Base-by-base conservation (phyloP, 1,140 invertebrate genomes). In the Zaprionus ghesquierei region DNA sequence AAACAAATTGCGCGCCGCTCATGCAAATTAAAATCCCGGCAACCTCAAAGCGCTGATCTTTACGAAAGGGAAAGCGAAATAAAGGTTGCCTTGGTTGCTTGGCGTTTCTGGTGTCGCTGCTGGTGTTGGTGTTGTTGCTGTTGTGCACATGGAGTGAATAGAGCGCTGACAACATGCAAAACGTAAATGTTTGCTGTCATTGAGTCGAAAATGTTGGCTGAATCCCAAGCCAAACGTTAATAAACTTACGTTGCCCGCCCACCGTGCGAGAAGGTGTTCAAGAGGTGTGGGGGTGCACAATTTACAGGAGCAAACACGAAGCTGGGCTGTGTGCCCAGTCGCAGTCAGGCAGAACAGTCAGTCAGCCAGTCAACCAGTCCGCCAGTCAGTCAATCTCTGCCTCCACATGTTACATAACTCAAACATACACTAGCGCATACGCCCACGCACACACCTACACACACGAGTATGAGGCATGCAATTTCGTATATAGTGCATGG, bases 141-240 rank as follows among this genome's bases (percentile, higher is more conserved):
- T 63, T 63, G 23, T 12, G 10, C 35, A 15, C 35, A 46, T 20
- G 18, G 10, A 23, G 22, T 15, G 20, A 69, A 62, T 59, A 49
- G 49, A 53, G 56, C 77, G 61, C 76, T 77, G 81, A 80, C 73
- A 85, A 75, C 82, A 81, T 75, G 74, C 79, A 70, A 75, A 81
- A 86, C 82, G 75, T 79, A 87, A 82, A 86, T 86, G 82, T 86
- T 86, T 87, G 79, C 81, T 80, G 82, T 87, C 81, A 86, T 81
- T 80, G 81, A 86, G 81, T 86, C 79, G 71, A 86, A 82, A 87
- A 87, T 87, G 79, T 76, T 79, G 79, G 75, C 61, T 58, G 33
- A 50, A 44, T 59, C 33, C 82, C 79, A 73, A 82, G 64, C 68
- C 82, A 75, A 81, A 87, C 65, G 78, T 87, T 81, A 87, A 87